Conservation (phyloP, 2,113 vertebrate species). For the Cryptomyrus ogoouensis region DNA sequence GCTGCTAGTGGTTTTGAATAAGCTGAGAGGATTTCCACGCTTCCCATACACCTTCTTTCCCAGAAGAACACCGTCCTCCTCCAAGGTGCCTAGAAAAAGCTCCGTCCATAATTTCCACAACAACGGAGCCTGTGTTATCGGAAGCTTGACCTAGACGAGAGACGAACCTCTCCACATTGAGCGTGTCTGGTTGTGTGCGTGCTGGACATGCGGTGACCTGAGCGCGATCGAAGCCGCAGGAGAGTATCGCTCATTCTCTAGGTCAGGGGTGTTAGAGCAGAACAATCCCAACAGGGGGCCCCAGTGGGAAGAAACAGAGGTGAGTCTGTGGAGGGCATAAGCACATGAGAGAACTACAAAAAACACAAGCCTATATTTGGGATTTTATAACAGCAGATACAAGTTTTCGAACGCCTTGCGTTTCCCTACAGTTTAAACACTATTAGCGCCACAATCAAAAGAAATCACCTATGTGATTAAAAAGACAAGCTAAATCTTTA, state of each 20-base stretch:
- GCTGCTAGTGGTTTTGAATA: neutral
- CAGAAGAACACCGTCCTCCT: neutral
- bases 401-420: neutral
- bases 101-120: conserved; percentile 3
- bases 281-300: neutral
- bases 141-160: conserved; percentile 16
- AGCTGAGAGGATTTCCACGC: neutral
- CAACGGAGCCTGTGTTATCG: conserved; percentile 17
- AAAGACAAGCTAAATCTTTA: neutral
- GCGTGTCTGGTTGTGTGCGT: neutral
- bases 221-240: neutral
- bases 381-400: neutral
- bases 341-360: neutral
- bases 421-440: neutral
- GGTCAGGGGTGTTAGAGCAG: neutral
- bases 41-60: conserved; percentile 13
- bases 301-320: neutral
- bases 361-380: neutral
- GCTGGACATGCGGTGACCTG: too few species aligned
- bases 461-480: neutral
- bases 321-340: neutral
- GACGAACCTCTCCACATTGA: neutral
- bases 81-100: conserved; percentile 7
- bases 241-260: neutral
- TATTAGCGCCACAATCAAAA: neutral